Evolutionary conservation across 1,140 invertebrate species (phyloP).

Genomic region (Caenorhabditis elegans): DNA sequence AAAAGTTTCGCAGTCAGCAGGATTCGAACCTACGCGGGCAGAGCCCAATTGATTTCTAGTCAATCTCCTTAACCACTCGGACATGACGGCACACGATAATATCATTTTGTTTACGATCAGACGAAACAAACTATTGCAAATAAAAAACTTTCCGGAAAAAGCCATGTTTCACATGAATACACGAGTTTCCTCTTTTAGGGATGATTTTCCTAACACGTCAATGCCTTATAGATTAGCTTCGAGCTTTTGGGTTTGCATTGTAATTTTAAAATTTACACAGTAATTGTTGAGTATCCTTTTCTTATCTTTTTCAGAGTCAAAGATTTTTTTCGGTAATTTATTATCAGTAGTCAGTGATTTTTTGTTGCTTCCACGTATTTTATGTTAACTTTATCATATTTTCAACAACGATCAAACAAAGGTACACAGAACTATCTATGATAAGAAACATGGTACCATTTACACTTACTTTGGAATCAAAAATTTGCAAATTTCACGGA

Average conservation of each 20-base stretch:
- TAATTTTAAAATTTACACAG: too few relatives aligned
- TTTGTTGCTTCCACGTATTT: background rate
- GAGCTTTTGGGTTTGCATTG: too few relatives aligned
- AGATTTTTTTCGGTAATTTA: background rate
- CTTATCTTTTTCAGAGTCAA: too few relatives aligned
- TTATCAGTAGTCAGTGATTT: background rate
- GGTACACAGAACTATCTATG: background rate
- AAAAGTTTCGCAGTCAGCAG: constrained; percentile 50
- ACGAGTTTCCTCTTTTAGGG: too few relatives aligned
- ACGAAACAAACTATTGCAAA: too few relatives aligned
- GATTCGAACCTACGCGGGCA: constrained; percentile 55
- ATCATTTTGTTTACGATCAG: too few relatives aligned
- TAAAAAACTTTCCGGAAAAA: too few relatives aligned
- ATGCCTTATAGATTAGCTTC: too few relatives aligned
- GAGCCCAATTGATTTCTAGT: constrained; percentile 54
- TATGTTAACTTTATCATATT: background rate
- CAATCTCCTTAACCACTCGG: constrained; percentile 49
- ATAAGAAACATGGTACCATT: background rate
- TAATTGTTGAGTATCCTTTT: too few relatives aligned
- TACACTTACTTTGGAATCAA: constrained; percentile 67
- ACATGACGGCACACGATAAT: too few relatives aligned
- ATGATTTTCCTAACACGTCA: too few relatives aligned
- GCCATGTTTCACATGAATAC: too few relatives aligned
- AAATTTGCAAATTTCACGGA: constrained; percentile 70
- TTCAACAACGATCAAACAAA: background rate